Conservation (phyloP, 2,113 vertebrate genomes). For the Oryzias melastigma region DNA sequence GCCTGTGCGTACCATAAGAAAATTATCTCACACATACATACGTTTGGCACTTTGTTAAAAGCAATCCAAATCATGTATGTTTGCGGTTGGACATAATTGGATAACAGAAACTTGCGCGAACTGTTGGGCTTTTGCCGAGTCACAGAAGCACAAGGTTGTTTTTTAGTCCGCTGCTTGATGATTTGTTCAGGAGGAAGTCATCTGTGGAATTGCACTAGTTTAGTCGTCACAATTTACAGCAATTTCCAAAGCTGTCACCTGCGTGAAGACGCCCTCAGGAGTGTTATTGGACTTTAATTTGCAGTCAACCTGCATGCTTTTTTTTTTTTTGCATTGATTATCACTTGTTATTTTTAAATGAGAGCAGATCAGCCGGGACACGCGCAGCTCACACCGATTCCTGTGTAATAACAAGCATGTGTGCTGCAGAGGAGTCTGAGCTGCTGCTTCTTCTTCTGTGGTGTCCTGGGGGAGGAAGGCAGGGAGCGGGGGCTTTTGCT, state of each 20-base stretch:
- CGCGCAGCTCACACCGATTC: neutral
- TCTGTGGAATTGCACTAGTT: too few species aligned
- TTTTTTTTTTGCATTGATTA: neutral
- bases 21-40: neutral
- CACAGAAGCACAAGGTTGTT: neutral
- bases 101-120: neutral
- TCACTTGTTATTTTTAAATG: neutral
- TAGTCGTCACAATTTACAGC: too few species aligned
- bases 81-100: constrained; percentile 6
- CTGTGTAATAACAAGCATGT: constrained; percentile 38
- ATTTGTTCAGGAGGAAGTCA: too few species aligned
- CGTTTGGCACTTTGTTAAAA: neutral
- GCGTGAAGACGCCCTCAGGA: neutral
- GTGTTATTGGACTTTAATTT: neutral
- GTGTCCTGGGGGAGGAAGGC: constrained; percentile 37
- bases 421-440: constrained; percentile 12
- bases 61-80: constrained; percentile 6
- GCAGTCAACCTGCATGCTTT: neutral
- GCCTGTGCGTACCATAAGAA: neutral
- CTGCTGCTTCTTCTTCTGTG: constrained; percentile 30
- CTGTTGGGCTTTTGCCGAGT: constrained; percentile 1
- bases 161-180: too few species aligned
- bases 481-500: constrained; percentile 15
- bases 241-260: too few species aligned
- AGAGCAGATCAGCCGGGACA: neutral